These are phyloP conservation scores for Keiferia lycopersicella DNA, from an alignment of 2,888 invertebrate genomes.

Conservation along the genomic window DNA sequence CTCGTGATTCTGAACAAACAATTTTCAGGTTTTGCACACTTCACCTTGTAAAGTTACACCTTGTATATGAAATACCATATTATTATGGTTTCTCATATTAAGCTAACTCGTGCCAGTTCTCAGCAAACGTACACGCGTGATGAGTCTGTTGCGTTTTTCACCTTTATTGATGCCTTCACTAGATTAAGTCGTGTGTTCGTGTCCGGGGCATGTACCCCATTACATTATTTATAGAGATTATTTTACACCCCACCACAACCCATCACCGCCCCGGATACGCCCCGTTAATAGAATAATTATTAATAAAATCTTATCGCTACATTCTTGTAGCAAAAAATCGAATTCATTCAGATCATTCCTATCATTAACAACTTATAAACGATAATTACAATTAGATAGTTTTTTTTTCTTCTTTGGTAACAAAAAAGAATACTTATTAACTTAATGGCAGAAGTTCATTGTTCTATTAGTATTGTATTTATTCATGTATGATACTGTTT, in stretches of 20 bases:
- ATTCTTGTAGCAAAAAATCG: conserved; percentile 40
- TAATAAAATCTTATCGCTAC: conserved; percentile 48
- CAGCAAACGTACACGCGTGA: conserved; percentile 46
- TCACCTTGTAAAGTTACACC: no score
- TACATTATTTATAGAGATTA: conserved; percentile 41
- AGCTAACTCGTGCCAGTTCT: neutral
- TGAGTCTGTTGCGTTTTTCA: conserved; percentile 62
- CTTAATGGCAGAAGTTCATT: conserved; percentile 63
- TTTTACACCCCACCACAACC: conserved; percentile 29
- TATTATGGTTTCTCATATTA: no score
- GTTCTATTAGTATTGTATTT: conserved; percentile 79
- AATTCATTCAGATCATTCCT: conserved; percentile 76
- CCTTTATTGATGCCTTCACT: conserved; percentile 71
- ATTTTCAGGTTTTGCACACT: no score
- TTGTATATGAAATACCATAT: no score
- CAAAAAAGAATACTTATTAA: conserved; percentile 55
- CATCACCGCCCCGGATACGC: conserved; percentile 30
- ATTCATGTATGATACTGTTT: conserved; percentile 81
- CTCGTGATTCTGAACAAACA: no score
- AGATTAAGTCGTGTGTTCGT: conserved; percentile 49
- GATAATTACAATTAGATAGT: conserved; percentile 57
- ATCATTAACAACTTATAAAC: conserved; percentile 56
- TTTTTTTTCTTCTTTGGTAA: conserved; percentile 52
- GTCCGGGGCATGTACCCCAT: conserved; percentile 43
- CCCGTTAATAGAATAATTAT: conserved; percentile 29